These are phyloP conservation scores for Onychomys arenicola DNA, from an alignment of 2,797 vertebrate species.

Conservation along the genomic window DNA sequence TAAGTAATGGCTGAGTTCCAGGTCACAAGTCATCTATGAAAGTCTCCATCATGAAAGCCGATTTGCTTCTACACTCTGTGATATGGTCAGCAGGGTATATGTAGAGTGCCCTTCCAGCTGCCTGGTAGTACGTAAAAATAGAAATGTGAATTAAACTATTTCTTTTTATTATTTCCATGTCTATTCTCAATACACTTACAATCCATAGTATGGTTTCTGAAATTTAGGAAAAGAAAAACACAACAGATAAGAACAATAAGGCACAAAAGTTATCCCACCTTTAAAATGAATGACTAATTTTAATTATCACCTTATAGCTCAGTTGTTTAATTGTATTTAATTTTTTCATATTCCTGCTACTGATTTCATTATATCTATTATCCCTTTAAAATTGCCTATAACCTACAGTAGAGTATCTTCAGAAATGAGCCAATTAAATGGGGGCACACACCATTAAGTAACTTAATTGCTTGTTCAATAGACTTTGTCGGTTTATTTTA, in stretches of 20 bases:
- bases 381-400: constrained; percentile 72
- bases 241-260: constrained; percentile 21
- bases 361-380: constrained; percentile 78
- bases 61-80: constrained; percentile 29
- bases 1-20: constrained; percentile 15
- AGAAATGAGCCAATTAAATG: constrained; percentile 79
- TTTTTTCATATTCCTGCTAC: constrained; percentile 68
- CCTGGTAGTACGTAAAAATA: neutral
- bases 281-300: constrained; percentile 57
- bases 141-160: neutral
- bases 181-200: neutral
- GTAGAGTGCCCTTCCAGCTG: neutral
- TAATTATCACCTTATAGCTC: constrained; percentile 56
- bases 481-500: constrained; percentile 77
- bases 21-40: neutral
- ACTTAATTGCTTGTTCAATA: constrained; percentile 78
- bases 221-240: constrained; percentile 53
- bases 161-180: neutral
- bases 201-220: neutral
- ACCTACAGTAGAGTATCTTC: constrained; percentile 72
- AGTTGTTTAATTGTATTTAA: constrained; percentile 79
- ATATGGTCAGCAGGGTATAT: neutral
- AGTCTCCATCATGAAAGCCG: neutral
- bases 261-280: constrained; percentile 40
- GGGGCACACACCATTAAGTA: constrained; percentile 77